Conservation (phyloP, 2,113 vertebrate genomes). For the Fulmarus glacialis region DNA sequence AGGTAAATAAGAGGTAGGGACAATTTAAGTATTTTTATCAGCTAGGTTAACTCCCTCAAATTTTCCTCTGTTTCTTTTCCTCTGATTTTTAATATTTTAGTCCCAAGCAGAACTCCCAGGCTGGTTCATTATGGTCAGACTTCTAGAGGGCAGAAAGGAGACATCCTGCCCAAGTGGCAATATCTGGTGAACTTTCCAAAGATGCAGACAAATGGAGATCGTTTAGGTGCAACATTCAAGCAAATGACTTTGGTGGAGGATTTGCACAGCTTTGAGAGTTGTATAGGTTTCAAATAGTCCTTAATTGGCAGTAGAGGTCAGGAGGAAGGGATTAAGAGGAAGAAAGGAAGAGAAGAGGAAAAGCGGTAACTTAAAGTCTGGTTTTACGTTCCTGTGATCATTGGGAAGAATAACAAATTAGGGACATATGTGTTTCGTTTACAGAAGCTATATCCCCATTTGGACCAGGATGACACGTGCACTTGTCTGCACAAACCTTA, state of each 20-base stretch:
- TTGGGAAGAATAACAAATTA: background rate
- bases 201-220: background rate
- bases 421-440: background rate
- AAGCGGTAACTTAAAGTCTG: background rate
- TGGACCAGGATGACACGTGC: accelerated
- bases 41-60: background rate
- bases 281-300: background rate
- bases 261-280: background rate
- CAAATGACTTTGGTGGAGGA: background rate
- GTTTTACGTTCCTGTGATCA: background rate
- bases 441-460: background rate
- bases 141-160: background rate
- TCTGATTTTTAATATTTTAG: background rate
- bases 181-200: background rate
- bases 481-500: background rate
- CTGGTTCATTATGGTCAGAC: background rate
- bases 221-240: background rate
- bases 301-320: background rate
- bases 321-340: background rate
- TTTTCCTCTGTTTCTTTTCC: background rate
- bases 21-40: background rate
- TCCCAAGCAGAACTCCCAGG: background rate
- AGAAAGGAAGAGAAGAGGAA: background rate
- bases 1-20: background rate
- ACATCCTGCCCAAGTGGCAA: background rate